Conservation (phyloP, 2,888 invertebrate genomes). For the Hydroisotoma schaefferi region DNA sequence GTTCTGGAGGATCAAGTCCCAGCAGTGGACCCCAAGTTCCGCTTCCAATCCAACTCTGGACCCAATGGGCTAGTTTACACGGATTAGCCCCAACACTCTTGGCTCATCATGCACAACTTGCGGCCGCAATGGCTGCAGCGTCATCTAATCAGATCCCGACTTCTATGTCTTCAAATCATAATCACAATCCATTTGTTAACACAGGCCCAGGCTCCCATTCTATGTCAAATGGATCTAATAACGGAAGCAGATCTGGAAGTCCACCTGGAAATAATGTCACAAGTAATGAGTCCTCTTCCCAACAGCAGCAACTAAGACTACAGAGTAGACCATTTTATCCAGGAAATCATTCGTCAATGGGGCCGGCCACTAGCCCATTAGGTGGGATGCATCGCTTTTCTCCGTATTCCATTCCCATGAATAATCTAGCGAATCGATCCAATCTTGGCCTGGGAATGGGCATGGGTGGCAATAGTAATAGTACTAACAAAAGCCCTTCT, state of each 20-base stretch:
- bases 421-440: conserved; percentile 40
- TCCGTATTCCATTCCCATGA: conserved; percentile 52
- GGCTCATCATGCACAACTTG: conserved; percentile 62
- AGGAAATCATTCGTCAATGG: conserved; percentile 38
- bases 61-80: conserved; percentile 64
- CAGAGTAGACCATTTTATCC: conserved; percentile 49
- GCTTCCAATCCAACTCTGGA: conserved; percentile 60
- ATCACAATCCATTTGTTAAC: conserved; percentile 20
- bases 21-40: conserved; percentile 39
- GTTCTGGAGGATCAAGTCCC: conserved; percentile 29
- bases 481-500: conserved; percentile 46
- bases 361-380: conserved; percentile 35
- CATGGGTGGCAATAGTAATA: conserved; percentile 27
- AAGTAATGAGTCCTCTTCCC: conserved; percentile 26
- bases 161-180: conserved; percentile 18
- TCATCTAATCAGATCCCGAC: conserved; percentile 20
- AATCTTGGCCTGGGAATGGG: conserved; percentile 27
- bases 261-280: conserved; percentile 32
- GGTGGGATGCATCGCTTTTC: conserved; percentile 54
- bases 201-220: conserved; percentile 31
- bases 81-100: conserved; percentile 59
- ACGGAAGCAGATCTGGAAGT: conserved; percentile 34
- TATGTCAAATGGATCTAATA: conserved; percentile 36
- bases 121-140: conserved; percentile 53
- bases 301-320: conserved; percentile 43